These are phyloP conservation scores for Gorilla gorilla DNA, from an alignment of 2,113 vertebrate genomes.

Conservation along the genomic window DNA sequence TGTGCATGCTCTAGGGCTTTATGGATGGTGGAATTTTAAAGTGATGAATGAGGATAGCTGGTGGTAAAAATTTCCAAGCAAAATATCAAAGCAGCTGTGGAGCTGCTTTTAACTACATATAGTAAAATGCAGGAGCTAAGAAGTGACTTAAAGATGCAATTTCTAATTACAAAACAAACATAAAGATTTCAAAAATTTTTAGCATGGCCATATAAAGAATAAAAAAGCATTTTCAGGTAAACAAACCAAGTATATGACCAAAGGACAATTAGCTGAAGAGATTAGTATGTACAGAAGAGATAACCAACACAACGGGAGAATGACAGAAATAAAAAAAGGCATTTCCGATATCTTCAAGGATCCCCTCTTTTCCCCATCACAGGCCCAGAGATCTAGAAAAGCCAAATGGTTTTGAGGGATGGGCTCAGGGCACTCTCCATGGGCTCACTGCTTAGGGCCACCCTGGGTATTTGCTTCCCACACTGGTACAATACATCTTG, in stretches of 20 bases:
- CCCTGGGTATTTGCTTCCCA: neutral
- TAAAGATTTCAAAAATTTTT: neutral
- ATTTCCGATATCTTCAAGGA: neutral
- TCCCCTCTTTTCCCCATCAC: too few species aligned
- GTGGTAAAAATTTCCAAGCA: neutral
- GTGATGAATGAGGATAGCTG: neutral
- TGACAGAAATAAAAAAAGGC: neutral
- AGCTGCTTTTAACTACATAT: neutral
- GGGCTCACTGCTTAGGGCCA: neutral
- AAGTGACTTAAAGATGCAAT: neutral
- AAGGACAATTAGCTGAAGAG: neutral
- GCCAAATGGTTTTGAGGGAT: neutral
- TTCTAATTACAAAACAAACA: neutral
- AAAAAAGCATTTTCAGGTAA: neutral
- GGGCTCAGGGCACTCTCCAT: neutral
- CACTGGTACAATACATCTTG: neutral
- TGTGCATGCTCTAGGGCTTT: neutral
- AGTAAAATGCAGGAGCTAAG: neutral
- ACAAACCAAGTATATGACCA: neutral
- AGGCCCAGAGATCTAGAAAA: neutral
- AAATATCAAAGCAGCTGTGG: neutral
- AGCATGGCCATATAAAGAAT: neutral
- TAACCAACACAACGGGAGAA: neutral
- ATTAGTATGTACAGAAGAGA: neutral
- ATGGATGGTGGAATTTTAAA: neutral